Conservation (phyloP, 64 coral and sea anemone genomes). For the Catalaphyllia jardinei region DNA sequence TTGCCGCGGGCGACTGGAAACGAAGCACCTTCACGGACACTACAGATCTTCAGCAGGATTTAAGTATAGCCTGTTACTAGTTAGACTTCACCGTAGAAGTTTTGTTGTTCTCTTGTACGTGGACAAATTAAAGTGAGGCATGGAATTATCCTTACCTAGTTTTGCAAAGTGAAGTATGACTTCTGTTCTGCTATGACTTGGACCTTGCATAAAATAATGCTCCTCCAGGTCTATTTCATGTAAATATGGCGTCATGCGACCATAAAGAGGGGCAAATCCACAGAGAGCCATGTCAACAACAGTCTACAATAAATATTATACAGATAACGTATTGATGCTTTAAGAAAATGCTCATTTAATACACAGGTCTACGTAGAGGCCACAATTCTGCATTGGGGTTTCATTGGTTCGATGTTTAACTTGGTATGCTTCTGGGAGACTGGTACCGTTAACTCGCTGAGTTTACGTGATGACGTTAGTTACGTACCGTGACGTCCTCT, state of each 20-base stretch:
- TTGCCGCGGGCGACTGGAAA: too few relatives aligned
- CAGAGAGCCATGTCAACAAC: slow-evolving; percentile 57
- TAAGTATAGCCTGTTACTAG: too few relatives aligned
- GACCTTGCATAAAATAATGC: slow-evolving; percentile 83
- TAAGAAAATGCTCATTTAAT: background rate
- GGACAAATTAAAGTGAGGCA: background rate
- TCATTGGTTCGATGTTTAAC: too few relatives aligned
- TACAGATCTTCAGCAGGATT: too few relatives aligned
- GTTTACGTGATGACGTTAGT: too few relatives aligned
- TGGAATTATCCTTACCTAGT: slow-evolving; percentile 49
- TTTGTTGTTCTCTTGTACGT: background rate
- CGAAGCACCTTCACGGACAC: too few relatives aligned
- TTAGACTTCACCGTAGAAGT: too few relatives aligned
- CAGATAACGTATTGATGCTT: background rate
- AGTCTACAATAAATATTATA: slow-evolving; percentile 24
- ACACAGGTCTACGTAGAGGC: too few relatives aligned
- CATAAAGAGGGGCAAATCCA: slow-evolving; percentile 81
- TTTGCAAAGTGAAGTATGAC: slow-evolving; percentile 62
- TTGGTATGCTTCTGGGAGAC: too few relatives aligned
- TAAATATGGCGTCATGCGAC: slow-evolving; percentile 80
- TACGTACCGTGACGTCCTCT: too few relatives aligned
- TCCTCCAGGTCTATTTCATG: slow-evolving; percentile 72
- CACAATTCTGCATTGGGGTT: too few relatives aligned
- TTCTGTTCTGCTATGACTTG: slow-evolving; percentile 51
- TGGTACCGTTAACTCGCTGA: too few relatives aligned